Evolutionary conservation across 2,797 vertebrate species (phyloP).

Genomic region (Amniataba percoides): DNA sequence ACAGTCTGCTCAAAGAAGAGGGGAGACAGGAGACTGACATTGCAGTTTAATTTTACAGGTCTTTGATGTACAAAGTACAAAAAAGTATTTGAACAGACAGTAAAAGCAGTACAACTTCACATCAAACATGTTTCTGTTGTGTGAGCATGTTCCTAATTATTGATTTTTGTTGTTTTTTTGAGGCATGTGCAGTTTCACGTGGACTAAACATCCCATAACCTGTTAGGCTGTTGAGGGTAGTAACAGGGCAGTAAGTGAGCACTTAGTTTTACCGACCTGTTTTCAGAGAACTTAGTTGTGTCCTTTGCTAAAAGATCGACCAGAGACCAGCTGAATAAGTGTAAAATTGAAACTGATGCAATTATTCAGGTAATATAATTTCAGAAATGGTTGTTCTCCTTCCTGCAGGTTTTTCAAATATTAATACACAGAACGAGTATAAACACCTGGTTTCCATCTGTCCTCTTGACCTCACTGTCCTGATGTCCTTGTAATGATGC

Average conservation of each 20-base stretch:
- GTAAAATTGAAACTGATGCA: not conserved
- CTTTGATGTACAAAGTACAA: not conserved
- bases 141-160: not conserved
- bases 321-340: not conserved
- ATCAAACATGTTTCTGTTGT: not conserved
- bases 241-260: slow-evolving; percentile 7
- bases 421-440: not conserved
- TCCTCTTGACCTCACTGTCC: not conserved
- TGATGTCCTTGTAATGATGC: not conserved
- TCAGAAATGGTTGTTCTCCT: no score
- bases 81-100: not conserved
- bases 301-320: not conserved
- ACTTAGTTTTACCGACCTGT: slow-evolving; percentile 26
- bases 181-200: not conserved
- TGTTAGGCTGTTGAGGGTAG: not conserved
- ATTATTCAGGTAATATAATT: not conserved
- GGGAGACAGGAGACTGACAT: not conserved
- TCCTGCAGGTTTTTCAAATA: not conserved
- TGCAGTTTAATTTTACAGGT: not conserved
- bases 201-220: not conserved
- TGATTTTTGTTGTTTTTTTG: not conserved
- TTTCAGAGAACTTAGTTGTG: not conserved
- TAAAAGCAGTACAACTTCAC: not conserved
- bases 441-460: not conserved
- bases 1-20: not conserved